Evolutionary conservation across 2,888 invertebrate species (phyloP).

Genomic region (Nymphalis c-album): DNA sequence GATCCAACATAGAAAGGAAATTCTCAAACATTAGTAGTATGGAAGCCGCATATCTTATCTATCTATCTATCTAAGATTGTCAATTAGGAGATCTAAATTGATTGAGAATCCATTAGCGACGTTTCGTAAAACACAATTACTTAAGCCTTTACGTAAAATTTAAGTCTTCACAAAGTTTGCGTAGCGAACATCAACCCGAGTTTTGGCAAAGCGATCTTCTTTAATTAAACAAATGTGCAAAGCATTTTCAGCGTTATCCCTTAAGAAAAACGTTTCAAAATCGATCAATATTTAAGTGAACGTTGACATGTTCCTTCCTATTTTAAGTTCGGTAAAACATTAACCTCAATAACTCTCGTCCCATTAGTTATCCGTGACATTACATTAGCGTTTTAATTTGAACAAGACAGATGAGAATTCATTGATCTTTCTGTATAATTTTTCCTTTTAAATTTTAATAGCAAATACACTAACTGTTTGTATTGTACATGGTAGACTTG

Average conservation of each 20-base stretch:
- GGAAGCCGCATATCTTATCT: too few relatives aligned
- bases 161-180: conserved; percentile 18
- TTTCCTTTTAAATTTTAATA: not conserved
- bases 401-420: conserved; percentile 45
- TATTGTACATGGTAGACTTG: not conserved
- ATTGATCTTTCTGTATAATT: conserved; percentile 24
- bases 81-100: too few relatives aligned
- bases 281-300: conserved; percentile 20
- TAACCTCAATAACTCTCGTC: conserved; percentile 47
- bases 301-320: conserved; percentile 52
- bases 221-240: conserved; percentile 23
- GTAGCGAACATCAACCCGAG: conserved; percentile 21
- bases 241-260: conserved; percentile 14
- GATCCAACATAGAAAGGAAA: too few relatives aligned
- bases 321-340: conserved; percentile 47
- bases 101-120: conserved; percentile 9
- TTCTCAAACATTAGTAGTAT: too few relatives aligned
- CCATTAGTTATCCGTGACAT: conserved; percentile 41
- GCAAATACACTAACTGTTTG: not conserved
- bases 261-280: conserved; percentile 7
- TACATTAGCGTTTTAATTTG: conserved; percentile 47
- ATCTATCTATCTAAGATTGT: too few relatives aligned
- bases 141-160: conserved; percentile 19
- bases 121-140: conserved; percentile 25
- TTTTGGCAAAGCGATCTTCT: conserved; percentile 21